A percentile compares a stretch with the other conserved stretches of the same genome.
phyloP scores from a whole-genome alignment of 2,888 invertebrate genomes.

The Lepidonotus clava region DNA sequence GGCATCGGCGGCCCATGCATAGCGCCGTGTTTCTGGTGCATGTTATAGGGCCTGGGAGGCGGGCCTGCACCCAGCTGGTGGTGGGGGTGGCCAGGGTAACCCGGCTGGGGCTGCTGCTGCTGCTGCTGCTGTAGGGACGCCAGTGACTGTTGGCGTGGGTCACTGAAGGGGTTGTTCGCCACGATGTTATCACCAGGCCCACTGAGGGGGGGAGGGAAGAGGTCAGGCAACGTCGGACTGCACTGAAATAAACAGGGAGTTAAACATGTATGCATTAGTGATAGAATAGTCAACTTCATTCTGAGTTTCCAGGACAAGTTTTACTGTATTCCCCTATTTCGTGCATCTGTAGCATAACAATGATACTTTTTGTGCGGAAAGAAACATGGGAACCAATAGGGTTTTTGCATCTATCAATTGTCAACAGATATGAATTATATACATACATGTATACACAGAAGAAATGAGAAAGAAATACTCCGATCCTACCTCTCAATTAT shows the following conservation, averaged over 20 bases:
- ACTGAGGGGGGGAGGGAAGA: conserved; percentile 47
- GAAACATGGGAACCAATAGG: no score
- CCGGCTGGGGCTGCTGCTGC: conserved; percentile 14
- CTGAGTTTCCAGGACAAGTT: no score
- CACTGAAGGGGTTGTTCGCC: conserved; percentile 45
- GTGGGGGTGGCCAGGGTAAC: conserved; percentile 8
- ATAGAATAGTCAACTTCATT: no score
- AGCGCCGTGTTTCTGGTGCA: conserved; percentile 51
- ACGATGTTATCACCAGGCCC: conserved; percentile 44
- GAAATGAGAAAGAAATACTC: no score
- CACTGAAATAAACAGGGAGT: conserved; percentile 12
- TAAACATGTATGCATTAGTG: no score
- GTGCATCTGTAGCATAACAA: no score
- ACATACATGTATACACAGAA: no score
- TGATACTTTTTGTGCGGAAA: no score
- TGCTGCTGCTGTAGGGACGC: conserved; percentile 33
- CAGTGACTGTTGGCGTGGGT: conserved; percentile 22
- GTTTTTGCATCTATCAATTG: no score
- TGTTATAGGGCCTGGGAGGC: background rate
- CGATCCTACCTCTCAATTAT: no score
- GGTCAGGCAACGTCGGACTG: conserved; percentile 51
- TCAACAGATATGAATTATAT: no score
- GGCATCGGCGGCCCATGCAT: conserved; percentile 47
- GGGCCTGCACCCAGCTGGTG: background rate
- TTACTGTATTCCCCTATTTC: no score